Conservation (phyloP, 2,113 vertebrate genomes). For the Cyprinodon tularosa region DNA sequence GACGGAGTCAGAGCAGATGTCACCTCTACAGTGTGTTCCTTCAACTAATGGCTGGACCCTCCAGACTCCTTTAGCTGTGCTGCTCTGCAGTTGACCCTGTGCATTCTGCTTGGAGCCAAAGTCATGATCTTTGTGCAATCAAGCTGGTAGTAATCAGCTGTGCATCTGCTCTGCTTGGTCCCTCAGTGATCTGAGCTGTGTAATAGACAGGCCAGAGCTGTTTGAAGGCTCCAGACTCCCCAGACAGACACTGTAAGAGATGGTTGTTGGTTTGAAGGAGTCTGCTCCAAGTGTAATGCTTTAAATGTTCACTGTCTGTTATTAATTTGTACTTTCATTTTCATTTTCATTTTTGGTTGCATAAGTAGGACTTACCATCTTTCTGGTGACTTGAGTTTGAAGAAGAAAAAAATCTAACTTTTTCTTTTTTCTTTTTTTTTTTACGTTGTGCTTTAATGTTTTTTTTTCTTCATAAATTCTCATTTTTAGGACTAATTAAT, state of each 20-base stretch:
- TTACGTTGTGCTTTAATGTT: constrained; percentile 3
- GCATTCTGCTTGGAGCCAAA: constrained; percentile 51
- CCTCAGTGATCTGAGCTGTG: constrained; percentile 55
- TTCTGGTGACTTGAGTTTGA: constrained; percentile 4
- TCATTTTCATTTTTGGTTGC: constrained; percentile 8
- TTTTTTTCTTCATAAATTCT: background rate
- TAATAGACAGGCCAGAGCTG: constrained; percentile 56
- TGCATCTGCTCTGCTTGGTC: constrained; percentile 49
- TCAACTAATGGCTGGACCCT: constrained; percentile 63
- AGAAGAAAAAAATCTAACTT: constrained; percentile 4
- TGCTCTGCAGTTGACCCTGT: constrained; percentile 56
- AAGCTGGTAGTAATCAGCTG: constrained; percentile 66
- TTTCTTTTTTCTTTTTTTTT: constrained; percentile 6
- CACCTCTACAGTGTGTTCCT: constrained; percentile 42
- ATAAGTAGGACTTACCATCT: constrained; percentile 3
- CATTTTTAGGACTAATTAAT: background rate
- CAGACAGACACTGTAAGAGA: constrained; percentile 32
- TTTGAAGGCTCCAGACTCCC: constrained; percentile 47
- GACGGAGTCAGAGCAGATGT: constrained; percentile 30
- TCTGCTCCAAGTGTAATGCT: constrained; percentile 1
- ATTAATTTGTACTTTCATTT: constrained; percentile 11
- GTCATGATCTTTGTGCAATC: constrained; percentile 47
- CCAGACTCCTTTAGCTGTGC: constrained; percentile 59
- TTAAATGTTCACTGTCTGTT: background rate
- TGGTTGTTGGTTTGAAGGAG: constrained; percentile 23